Evolutionary conservation across 2,797 vertebrate species (phyloP), one percentile per base, ranked within the genome.

Genomic region (Botia almorhae): DNA sequence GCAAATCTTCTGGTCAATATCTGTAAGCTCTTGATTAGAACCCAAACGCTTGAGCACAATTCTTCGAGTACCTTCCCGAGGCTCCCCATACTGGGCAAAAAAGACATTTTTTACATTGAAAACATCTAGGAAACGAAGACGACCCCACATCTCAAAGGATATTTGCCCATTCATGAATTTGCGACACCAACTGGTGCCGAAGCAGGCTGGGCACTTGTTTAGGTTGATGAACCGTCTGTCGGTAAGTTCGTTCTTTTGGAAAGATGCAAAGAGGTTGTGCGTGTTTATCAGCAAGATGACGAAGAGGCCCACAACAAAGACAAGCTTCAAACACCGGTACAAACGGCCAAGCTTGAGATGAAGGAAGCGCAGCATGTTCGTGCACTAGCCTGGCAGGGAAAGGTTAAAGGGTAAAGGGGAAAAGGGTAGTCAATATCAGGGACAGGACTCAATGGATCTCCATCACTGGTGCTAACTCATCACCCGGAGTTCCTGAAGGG

Each of bases 141-240:
- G 96, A 74, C 96, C 97, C 98, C 98, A 99, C 70, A 96, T 96
- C 93, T 99, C 97, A 64, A 99, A 96, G 70, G 94, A 96, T 88
- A 99, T 95, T 94, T 99, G 98, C 65, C 98, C 97, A 80, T 97
- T 97, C 92, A 98, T 97, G 90, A 99, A 99, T 93, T 98, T 98
- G 87, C 97, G 97, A 93, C 98, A 99, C 98, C 97, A 99, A 92
- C 98, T 99, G 87, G 96, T 99, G 82, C 98, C 98, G 81, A 98
- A 99, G 91, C 98, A 99, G 90, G 98, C 98, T 82, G 98, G 98
- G 92, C 98, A 99, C 95, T 98, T 98, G 94, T 99, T 97, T 91
- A 99, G 97, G 93, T 96, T 96, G 91, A 99, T 93, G 90, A 99
- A 99, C 87, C 97, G 96, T 81, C 97, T 94, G 93, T 99, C 98